Evolutionary conservation across 2,113 vertebrate species (phyloP), one percentile per base, ranked within the genome.

Genomic region (Leucoraja erinaceus): DNA sequence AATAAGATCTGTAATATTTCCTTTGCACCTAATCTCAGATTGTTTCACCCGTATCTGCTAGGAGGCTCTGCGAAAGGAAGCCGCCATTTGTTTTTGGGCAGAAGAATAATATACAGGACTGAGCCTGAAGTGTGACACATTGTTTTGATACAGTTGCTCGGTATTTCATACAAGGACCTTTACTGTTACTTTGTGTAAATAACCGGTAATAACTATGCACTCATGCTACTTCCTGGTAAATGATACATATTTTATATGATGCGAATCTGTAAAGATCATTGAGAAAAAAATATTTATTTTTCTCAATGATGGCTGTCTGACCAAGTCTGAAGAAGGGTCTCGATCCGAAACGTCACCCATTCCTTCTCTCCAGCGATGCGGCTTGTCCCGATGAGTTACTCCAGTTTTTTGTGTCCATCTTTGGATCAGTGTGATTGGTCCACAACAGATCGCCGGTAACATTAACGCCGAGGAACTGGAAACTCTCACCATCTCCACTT

Each of bases 101-200:
- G n/a, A 63, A 33, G n/a, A 20, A 31, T n/a, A 56, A 22, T 31
- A 7, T 63, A 86, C 83, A 18, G 83, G 28, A 88, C 5, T n/a
- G 5, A 88, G 59, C 59, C 61, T 14, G 59, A 88, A 88, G 25
- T 33, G 68, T 91, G 54, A 72, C 66, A 47, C 66, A 72, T 54
- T 54, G 33, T 47, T 47, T 54, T 72, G 90, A 54, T 68, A 91
- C 68, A 72, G 38, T 47, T 70, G 68, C 18, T 91, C 33, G 25
- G 22, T 18, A 10, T 70, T 72, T 68, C 25, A 72, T 91, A 54
- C 66, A 72, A 91, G 90, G 88, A 38, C 66, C 33, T 72, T 12
- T 72, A 22, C 90, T 91, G 90, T 54, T 91, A 72, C 90, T 54
- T 70, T 72, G 14, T 63, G 31, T 88, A 88, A 88, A 88, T 88